Conservation (phyloP, 2,113 vertebrate genomes). For the Promerops cafer region DNA sequence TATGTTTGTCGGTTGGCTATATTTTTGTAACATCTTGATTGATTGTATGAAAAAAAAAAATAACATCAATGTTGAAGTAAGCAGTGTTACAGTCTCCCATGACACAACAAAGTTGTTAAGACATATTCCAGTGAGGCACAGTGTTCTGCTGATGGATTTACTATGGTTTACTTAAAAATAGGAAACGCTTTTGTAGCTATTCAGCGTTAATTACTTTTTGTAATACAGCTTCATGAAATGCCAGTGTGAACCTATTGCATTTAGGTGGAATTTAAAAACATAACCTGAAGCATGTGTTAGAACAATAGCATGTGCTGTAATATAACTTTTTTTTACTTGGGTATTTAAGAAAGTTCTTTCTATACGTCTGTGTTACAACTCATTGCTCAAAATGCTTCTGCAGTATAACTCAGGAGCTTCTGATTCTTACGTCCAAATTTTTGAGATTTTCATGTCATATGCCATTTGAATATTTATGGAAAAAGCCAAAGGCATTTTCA, state of each 20-base stretch:
- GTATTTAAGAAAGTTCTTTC: background rate
- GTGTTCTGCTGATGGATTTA: background rate
- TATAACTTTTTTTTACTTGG: background rate
- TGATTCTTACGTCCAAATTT: background rate
- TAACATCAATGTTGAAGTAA: background rate
- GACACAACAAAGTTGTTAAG: background rate
- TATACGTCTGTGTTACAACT: background rate
- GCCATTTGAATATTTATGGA: background rate
- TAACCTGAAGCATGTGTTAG: background rate
- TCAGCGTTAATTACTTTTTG: background rate
- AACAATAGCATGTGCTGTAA: background rate
- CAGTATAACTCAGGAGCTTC: background rate
- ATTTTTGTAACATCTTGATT: background rate
- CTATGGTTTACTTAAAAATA: background rate
- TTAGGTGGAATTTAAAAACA: background rate
- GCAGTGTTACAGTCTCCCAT: background rate
- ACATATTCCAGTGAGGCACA: rapidly evolving
- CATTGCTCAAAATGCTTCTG: background rate
- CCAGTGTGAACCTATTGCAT: background rate
- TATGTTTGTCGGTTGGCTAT: background rate
- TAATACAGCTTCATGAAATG: background rate
- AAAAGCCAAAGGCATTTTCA: background rate
- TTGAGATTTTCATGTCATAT: background rate
- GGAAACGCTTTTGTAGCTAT: background rate
- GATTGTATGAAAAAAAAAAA: background rate